Percentiles rank a stretch among this genome's conserved stretches.
These are phyloP conservation scores for Parambassis ranga DNA, from an alignment of 2,797 vertebrate species.

Conservation along the genomic window DNA sequence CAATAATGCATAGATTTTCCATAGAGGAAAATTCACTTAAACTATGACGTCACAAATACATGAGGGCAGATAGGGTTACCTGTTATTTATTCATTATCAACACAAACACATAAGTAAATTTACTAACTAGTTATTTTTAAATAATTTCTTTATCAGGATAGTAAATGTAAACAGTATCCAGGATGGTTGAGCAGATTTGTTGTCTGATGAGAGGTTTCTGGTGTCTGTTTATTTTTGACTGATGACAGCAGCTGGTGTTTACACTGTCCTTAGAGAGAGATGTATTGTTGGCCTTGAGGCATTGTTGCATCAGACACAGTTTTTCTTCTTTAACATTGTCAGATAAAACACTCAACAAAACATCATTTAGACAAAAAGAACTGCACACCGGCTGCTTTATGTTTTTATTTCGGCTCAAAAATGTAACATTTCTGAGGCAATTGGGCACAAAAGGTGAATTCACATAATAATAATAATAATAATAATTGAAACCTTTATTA, in stretches of 20 bases:
- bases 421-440: slow-evolving; percentile 45
- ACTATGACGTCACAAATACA: no score
- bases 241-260: background rate
- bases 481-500: no score
- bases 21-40: no score
- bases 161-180: background rate
- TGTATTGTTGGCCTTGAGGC: background rate
- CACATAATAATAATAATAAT: no score
- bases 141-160: background rate
- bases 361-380: slow-evolving; percentile 16
- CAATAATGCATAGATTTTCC: no score
- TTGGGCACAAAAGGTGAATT: slow-evolving; percentile 76
- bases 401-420: slow-evolving; percentile 72
- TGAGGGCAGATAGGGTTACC: background rate
- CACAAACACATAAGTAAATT: background rate
- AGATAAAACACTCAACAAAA: background rate
- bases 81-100: background rate
- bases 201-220: background rate
- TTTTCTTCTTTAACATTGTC: background rate
- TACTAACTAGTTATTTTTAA: background rate
- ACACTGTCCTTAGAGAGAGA: background rate
- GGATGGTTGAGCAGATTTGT: background rate
- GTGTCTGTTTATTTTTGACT: background rate
- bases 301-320: background rate
- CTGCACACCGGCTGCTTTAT: slow-evolving; percentile 18